These are phyloP conservation scores for Acrobeloides nanus DNA, from an alignment of 2,888 invertebrate species.

Conservation along the genomic window DNA sequence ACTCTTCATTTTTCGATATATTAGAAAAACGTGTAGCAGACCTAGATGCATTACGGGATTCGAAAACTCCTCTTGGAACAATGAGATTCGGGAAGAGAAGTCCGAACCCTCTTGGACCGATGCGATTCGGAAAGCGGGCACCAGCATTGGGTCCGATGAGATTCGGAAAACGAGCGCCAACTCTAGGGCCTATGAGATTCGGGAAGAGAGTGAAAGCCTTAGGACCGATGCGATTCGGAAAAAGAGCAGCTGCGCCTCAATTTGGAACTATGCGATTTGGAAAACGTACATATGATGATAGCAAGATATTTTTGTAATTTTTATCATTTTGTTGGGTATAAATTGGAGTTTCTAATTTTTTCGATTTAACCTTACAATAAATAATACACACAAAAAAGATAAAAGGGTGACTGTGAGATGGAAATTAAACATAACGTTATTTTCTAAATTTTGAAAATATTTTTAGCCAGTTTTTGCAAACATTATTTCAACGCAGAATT, in stretches of 20 bases:
- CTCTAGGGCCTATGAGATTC: slow-evolving; percentile 46
- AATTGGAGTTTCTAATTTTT: too few species aligned
- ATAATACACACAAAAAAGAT: too few species aligned
- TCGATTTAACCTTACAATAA: too few species aligned
- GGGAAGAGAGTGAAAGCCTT: slow-evolving; percentile 26
- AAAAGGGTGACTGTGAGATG: too few species aligned
- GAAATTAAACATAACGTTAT: too few species aligned
- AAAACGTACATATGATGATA: too few species aligned
- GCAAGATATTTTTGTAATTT: too few species aligned
- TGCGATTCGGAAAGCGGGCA: slow-evolving; percentile 30
- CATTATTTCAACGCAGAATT: too few species aligned
- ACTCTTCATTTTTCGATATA: background rate
- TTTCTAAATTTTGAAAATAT: too few species aligned
- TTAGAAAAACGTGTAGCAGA: background rate
- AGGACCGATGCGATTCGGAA: slow-evolving; percentile 42
- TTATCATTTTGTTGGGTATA: too few species aligned
- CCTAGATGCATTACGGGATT: slow-evolving; percentile 12
- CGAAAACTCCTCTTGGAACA: slow-evolving; percentile 29
- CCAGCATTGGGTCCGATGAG: slow-evolving; percentile 5
- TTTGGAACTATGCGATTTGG: slow-evolving; percentile 37
- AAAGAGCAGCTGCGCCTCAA: slow-evolving; percentile 24
- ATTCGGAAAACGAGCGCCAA: slow-evolving; percentile 44
- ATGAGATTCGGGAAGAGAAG: slow-evolving; percentile 40
- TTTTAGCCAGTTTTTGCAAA: too few species aligned
- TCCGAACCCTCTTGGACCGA: slow-evolving; percentile 26